Base-by-base conservation (phyloP, 2,888 invertebrate species). In the Drosophila barbarae region DNA sequence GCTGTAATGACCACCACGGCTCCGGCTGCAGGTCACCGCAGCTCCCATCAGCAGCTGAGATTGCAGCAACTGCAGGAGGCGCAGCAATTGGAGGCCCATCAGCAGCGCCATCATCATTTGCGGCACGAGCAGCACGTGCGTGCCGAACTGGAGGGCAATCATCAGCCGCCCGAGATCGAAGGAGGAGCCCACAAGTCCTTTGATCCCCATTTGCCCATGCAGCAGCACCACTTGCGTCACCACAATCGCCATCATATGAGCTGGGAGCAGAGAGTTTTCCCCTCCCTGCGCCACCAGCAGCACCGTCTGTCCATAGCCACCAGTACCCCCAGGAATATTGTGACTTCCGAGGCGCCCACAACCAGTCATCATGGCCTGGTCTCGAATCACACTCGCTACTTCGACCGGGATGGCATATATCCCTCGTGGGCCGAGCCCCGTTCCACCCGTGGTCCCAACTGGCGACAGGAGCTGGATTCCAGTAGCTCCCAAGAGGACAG, bases 331-430 rank as follows among this genome's bases (percentile, higher is more conserved):
- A 35, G 42, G 21, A 58, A n/a, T 21, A 9, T 35, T 2, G 32
- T 64, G 18, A 55, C 61, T 44, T 39, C 61, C 8, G 56, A 50
- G 5, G 26, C 50, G 7, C 36, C 57, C 3, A 32, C 28, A 5
- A 32, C 55, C 10, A 74, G 65, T 0, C 67, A 78, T 34, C 46
- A 38, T 2, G 41, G 49, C 3, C 13, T 44, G 26, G 26, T 42
- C 5, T 10, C 13, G 13, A 85, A 78, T 56, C 49, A 61, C 6
- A 72, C 58, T 21, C 86, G 88, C 23, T 84, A 84, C 58, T 89
- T 89, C 56, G 89, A 88, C 84, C 87, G 87, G 57, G 88, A 88
- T 39, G 82, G 86, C 15, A 76, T 87, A 12, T 86, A 84, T 51
- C 65, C 80, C 7, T 56, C 71, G 18, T 85, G 86, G 81, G 71